Conservation (phyloP, 2,113 vertebrate genomes). For the Butorides virescens region DNA sequence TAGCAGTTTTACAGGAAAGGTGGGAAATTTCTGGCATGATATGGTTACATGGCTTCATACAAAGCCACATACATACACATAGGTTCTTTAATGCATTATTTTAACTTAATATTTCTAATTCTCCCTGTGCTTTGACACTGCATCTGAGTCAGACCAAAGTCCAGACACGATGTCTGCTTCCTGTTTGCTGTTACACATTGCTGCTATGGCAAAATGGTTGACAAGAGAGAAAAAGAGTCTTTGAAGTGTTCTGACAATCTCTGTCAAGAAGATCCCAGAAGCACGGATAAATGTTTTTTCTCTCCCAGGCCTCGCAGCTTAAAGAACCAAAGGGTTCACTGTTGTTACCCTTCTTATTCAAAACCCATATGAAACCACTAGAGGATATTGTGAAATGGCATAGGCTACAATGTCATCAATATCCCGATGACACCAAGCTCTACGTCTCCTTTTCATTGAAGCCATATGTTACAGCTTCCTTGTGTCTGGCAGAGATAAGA, state of each 20-base stretch:
- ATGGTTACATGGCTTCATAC: neutral
- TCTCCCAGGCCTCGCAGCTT: neutral
- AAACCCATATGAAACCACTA: slow-evolving; percentile 40
- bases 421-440: slow-evolving; percentile 59
- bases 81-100: neutral
- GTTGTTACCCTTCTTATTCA: slow-evolving; percentile 23
- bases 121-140: neutral
- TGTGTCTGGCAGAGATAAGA: slow-evolving; percentile 63
- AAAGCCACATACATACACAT: neutral
- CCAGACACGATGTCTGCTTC: slow-evolving; percentile 34
- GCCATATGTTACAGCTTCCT: slow-evolving; percentile 53
- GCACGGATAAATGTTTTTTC: neutral
- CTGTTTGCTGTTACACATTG: neutral
- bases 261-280: slow-evolving; percentile 38
- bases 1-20: neutral
- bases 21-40: neutral
- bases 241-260: slow-evolving; percentile 30
- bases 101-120: neutral
- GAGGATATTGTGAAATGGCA: slow-evolving; percentile 49
- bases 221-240: neutral
- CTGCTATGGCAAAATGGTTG: slow-evolving; percentile 27
- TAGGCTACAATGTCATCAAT: slow-evolving; percentile 54
- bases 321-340: slow-evolving; percentile 2
- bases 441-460: slow-evolving; percentile 51
- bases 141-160: neutral